phyloP scores from a whole-genome alignment of 30 jellyfish, hydroid and myxozoan genomes.

The Cassiopea andromeda region DNA sequence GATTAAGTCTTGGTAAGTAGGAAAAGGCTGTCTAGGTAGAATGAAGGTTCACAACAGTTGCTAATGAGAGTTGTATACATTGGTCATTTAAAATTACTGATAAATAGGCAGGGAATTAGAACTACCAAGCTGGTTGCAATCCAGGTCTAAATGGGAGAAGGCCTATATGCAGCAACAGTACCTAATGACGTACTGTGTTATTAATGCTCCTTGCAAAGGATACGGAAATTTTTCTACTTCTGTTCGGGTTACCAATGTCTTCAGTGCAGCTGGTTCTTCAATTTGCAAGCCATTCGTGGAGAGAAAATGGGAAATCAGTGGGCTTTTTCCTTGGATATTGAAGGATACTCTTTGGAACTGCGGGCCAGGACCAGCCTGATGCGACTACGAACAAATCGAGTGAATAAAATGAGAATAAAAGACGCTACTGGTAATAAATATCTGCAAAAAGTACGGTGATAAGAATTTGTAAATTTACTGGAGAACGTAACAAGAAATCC shows the following conservation, averaged over 20 bases:
- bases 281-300: constrained; percentile 54
- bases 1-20: constrained; percentile 63
- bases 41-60: neutral
- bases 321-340: constrained; percentile 75
- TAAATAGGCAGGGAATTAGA: neutral
- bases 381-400: constrained; percentile 48
- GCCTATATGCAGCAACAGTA: too few species aligned
- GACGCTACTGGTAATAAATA: too few species aligned
- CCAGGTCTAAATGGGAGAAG: too few species aligned
- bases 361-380: constrained; percentile 86
- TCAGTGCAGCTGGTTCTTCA: constrained; percentile 65
- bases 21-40: constrained; percentile 36
- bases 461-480: too few species aligned
- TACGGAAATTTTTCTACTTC: constrained; percentile 70
- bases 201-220: constrained; percentile 3
- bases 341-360: constrained; percentile 52
- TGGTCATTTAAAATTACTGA: neutral
- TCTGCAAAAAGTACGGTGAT: too few species aligned
- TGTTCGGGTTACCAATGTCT: constrained; percentile 69
- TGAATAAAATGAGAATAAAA: neutral
- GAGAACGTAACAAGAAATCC: too few species aligned
- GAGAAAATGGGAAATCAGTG: constrained; percentile 70
- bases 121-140: too few species aligned
- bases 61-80: neutral
- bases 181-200: too few species aligned